A percentile compares a stretch with the other conserved stretches of the same genome.
These are phyloP conservation scores for Lophotis ruficrista DNA, from an alignment of 2,113 vertebrate genomes.

Conservation along the genomic window DNA sequence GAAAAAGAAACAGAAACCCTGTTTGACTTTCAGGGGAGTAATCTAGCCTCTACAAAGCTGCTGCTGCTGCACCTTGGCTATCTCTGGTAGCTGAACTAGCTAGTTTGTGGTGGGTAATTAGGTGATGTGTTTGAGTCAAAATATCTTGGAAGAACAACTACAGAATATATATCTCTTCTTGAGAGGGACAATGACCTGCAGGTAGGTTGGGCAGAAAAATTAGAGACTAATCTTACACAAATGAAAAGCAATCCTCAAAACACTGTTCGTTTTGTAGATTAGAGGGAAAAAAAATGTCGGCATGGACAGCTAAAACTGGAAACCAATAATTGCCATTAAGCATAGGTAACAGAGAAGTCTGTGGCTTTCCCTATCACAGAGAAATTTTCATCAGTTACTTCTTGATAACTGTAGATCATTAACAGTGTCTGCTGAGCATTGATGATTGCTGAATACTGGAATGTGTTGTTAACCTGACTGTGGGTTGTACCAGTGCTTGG, in stretches of 20 bases:
- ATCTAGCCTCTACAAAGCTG: neutral
- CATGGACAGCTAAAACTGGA: neutral
- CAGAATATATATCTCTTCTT: neutral
- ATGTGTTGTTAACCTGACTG: conserved; percentile 64
- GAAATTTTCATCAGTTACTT: neutral
- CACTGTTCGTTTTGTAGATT: neutral
- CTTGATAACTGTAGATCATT: conserved; percentile 51
- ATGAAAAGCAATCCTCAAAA: neutral
- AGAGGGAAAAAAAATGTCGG: neutral
- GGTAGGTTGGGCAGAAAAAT: neutral
- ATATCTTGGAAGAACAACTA: neutral
- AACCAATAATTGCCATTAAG: neutral
- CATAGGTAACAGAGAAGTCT: neutral
- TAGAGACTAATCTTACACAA: neutral
- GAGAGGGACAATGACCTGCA: neutral
- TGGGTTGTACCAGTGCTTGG: conserved; percentile 36
- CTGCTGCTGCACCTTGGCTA: neutral
- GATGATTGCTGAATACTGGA: conserved; percentile 40
- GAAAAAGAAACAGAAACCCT: neutral
- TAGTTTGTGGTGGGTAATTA: neutral
- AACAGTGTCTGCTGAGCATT: conserved; percentile 47
- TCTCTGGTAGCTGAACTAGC: neutral
- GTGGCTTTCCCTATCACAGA: neutral
- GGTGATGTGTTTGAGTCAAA: neutral
- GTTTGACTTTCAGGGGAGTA: neutral